phyloP scores from a whole-genome alignment of 64 coral and sea anemone genomes.

The Stichodactyla helianthus region DNA sequence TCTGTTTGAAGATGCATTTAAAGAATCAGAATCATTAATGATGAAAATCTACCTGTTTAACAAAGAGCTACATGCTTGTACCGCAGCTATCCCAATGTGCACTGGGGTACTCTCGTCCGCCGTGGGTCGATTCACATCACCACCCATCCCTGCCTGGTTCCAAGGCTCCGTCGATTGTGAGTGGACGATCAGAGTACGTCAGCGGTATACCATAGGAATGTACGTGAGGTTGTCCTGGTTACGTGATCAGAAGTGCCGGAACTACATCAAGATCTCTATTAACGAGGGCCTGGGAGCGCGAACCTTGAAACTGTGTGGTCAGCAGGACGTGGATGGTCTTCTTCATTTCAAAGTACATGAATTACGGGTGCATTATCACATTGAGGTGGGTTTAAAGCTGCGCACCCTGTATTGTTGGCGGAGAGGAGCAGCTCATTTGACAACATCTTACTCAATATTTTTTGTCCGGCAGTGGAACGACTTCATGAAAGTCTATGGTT shows the following conservation, averaged over 20 bases:
- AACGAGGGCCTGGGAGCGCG: slow-evolving; percentile 33
- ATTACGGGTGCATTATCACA: slow-evolving; percentile 54
- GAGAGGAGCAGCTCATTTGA: too few relatives aligned
- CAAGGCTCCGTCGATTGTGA: slow-evolving; percentile 61
- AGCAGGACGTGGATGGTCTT: slow-evolving; percentile 55
- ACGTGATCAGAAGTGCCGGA: slow-evolving; percentile 63
- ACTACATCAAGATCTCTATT: slow-evolving; percentile 49
- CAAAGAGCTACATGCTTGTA: not conserved
- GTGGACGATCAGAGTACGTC: slow-evolving; percentile 59
- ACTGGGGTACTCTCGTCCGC: slow-evolving; percentile 32
- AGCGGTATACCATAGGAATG: slow-evolving; percentile 51
- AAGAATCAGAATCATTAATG: too few relatives aligned
- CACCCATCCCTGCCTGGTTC: slow-evolving; percentile 54
- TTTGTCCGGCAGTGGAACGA: too few relatives aligned
- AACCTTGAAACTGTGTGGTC: slow-evolving; percentile 55
- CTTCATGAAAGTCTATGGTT: too few relatives aligned
- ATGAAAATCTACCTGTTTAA: too few relatives aligned
- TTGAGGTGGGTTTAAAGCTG: slow-evolving; percentile 45
- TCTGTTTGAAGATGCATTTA: too few relatives aligned
- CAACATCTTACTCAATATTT: too few relatives aligned
- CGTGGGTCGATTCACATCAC: slow-evolving; percentile 57
- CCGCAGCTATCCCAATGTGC: slow-evolving; percentile 57
- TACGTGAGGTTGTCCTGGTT: slow-evolving; percentile 57
- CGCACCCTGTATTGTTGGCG: not conserved
- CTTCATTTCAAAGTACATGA: slow-evolving; percentile 61